Conservation (phyloP, 2,888 invertebrate genomes). For the Epinotia brunnichana region DNA sequence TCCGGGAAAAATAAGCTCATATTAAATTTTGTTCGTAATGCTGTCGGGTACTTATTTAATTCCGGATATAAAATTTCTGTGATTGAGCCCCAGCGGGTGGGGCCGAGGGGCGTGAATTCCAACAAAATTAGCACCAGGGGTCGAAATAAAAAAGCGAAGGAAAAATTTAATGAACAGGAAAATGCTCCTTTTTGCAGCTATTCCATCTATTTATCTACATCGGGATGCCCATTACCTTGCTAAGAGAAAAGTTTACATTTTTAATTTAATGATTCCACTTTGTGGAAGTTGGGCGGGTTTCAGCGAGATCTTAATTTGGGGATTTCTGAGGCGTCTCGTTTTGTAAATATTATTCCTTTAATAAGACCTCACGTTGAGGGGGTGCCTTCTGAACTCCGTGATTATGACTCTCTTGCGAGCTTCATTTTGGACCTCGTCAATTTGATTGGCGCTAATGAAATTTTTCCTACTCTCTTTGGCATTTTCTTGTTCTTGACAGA, state of each 20-base stretch:
- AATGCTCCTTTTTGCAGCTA: slow-evolving; percentile 85
- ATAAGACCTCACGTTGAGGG: slow-evolving; percentile 84
- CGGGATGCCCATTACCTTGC: slow-evolving; percentile 85
- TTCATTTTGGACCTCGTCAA: slow-evolving; percentile 84
- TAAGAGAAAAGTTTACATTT: slow-evolving; percentile 85
- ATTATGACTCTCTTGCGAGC: slow-evolving; percentile 83
- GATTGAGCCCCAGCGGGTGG: slow-evolving; percentile 83
- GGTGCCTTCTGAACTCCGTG: slow-evolving; percentile 81
- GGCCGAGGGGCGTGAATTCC: slow-evolving; percentile 84
- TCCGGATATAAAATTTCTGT: slow-evolving; percentile 85
- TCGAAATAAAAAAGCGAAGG: slow-evolving; percentile 84
- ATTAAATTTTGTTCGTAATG: slow-evolving; percentile 80
- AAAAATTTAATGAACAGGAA: slow-evolving; percentile 86
- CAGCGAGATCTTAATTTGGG: slow-evolving; percentile 84
- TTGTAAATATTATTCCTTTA: slow-evolving; percentile 85
- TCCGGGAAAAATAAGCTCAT: slow-evolving; percentile 76
- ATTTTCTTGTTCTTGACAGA: slow-evolving; percentile 82
- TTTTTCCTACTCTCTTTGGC: slow-evolving; percentile 79
- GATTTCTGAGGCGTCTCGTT: slow-evolving; percentile 84
- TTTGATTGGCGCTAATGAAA: slow-evolving; percentile 85
- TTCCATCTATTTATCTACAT: slow-evolving; percentile 85
- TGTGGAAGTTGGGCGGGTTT: slow-evolving; percentile 85
- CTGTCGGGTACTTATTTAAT: slow-evolving; percentile 83
- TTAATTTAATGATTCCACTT: slow-evolving; percentile 85
- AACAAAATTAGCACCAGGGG: slow-evolving; percentile 85